phyloP scores from a whole-genome alignment of 2,797 vertebrate genomes.

The Falco novaeseelandiae region DNA sequence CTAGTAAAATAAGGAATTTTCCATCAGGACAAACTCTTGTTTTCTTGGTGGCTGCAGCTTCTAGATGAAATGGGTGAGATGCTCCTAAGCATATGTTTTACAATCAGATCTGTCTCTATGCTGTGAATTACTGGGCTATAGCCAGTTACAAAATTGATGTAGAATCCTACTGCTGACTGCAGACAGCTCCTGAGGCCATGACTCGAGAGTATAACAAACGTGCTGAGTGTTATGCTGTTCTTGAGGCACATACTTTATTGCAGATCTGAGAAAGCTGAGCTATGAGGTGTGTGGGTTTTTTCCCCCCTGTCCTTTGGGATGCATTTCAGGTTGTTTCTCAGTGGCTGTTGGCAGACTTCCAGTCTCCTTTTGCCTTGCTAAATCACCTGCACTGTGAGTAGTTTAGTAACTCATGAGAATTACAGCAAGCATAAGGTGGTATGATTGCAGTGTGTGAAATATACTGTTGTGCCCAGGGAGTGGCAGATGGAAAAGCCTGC shows the following conservation, averaged over 20 bases:
- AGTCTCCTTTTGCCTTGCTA: slow-evolving; percentile 18
- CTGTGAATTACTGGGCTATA: background rate
- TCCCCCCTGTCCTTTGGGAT: background rate
- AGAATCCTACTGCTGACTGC: background rate
- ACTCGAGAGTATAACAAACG: background rate
- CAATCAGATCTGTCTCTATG: background rate
- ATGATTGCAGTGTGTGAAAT: background rate
- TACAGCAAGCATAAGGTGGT: background rate
- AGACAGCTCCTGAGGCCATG: background rate
- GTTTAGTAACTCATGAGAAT: slow-evolving; percentile 16
- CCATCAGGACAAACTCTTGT: background rate
- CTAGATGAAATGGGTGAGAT: background rate
- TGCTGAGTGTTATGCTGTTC: background rate
- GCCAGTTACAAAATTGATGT: background rate
- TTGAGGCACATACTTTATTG: background rate
- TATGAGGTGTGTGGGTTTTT: background rate
- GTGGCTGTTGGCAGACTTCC: slow-evolving; percentile 53
- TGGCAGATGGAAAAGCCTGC: background rate
- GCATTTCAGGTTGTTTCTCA: slow-evolving; percentile 49
- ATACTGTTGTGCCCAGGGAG: background rate
- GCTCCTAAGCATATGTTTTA: background rate
- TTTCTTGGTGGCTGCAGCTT: background rate
- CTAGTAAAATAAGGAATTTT: background rate
- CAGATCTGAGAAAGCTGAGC: background rate
- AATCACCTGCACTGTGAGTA: slow-evolving; percentile 43